Evolutionary conservation across 2,797 vertebrate species (phyloP).

Genomic region (Platalea minor): DNA sequence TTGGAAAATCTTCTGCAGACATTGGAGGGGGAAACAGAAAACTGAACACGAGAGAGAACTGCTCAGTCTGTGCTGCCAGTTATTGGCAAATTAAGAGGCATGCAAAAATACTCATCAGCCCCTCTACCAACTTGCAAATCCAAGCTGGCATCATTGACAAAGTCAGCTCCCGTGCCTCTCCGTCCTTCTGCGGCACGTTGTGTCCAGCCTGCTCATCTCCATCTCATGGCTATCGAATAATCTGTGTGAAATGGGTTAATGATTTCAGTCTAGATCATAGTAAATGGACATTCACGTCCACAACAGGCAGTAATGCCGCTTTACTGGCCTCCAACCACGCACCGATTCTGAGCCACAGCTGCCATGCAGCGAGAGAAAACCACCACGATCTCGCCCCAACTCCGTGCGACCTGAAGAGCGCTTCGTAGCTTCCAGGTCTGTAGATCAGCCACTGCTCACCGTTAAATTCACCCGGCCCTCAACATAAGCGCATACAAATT

Average conservation of each 20-base stretch:
- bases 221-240: neutral
- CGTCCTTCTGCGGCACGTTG: rapidly evolving
- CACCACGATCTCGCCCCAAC: rapidly evolving
- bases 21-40: neutral
- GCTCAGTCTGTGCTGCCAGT: neutral
- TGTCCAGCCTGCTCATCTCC: neutral
- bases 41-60: neutral
- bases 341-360: neutral
- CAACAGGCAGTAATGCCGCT: neutral
- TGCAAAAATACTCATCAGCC: neutral
- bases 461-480: neutral
- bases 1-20: neutral
- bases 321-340: neutral
- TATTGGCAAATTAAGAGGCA: neutral
- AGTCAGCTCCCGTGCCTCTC: neutral
- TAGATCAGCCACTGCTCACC: neutral
- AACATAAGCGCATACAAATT: neutral
- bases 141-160: neutral
- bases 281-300: neutral
- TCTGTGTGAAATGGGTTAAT: neutral
- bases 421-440: neutral
- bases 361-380: neutral
- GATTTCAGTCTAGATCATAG: neutral
- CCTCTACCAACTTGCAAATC: neutral
- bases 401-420: rapidly evolving